These are phyloP conservation scores for Tetraneura akinire DNA, from an alignment of 1,140 invertebrate genomes.

Conservation along the genomic window DNA sequence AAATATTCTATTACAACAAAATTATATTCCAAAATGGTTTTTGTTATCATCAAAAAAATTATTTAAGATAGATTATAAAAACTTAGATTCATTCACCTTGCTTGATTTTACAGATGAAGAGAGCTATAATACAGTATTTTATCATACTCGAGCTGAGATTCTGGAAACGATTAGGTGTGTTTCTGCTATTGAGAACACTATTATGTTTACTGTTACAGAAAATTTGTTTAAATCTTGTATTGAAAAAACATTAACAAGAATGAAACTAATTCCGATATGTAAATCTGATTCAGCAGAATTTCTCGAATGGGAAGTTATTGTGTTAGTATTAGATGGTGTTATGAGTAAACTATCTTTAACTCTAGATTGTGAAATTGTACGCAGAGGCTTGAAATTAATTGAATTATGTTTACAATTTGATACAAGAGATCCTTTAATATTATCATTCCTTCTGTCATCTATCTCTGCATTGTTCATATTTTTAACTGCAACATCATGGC, in stretches of 20 bases:
- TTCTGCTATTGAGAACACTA: constrained; percentile 76
- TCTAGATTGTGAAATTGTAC: constrained; percentile 67
- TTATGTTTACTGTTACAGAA: constrained; percentile 79
- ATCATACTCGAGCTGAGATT: constrained; percentile 74
- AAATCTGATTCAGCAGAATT: constrained; percentile 67
- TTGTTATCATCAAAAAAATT: constrained; percentile 60
- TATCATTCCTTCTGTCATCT: constrained; percentile 81
- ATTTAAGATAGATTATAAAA: constrained; percentile 59
- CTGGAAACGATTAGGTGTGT: constrained; percentile 75
- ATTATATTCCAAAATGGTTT: constrained; percentile 49
- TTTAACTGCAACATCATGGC: constrained; percentile 72
- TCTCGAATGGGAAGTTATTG: constrained; percentile 80
- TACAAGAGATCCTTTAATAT: constrained; percentile 73
- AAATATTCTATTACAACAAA: constrained; percentile 22
- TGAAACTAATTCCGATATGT: constrained; percentile 57
- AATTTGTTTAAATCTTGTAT: constrained; percentile 76
- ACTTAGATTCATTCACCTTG: constrained; percentile 73
- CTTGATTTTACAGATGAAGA: constrained; percentile 89
- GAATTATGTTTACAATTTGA: constrained; percentile 75
- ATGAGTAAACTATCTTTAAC: constrained; percentile 73
- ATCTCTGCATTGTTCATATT: constrained; percentile 89
- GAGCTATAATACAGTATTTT: constrained; percentile 81
- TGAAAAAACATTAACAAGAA: constrained; percentile 61
- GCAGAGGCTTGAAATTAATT: constrained; percentile 71
- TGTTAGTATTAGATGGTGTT: constrained; percentile 74